phyloP scores from a whole-genome alignment of 2,113 vertebrate genomes.

The Lipophrys pholis region DNA sequence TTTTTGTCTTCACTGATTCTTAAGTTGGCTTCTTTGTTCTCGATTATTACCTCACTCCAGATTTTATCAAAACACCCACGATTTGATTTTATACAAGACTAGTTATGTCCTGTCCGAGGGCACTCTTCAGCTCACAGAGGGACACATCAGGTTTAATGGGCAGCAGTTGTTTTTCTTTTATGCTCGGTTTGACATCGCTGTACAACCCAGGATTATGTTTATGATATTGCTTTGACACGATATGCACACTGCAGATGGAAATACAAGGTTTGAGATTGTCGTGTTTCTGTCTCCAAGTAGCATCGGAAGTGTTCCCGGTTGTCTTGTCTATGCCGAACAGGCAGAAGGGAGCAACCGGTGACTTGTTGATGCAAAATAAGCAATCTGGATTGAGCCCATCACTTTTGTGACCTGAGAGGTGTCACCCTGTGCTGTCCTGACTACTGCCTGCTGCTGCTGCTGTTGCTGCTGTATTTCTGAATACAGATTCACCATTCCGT shows the following conservation, averaged over 20 bases:
- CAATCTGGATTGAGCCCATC: conserved; percentile 46
- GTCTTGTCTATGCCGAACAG: conserved; percentile 70
- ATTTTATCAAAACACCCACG: conserved; percentile 9
- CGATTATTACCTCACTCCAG: conserved; percentile 25
- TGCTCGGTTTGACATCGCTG: conserved; percentile 30
- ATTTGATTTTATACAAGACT: conserved; percentile 2
- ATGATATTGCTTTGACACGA: conserved; percentile 31
- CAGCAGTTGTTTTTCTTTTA: conserved; percentile 21
- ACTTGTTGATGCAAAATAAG: conserved; percentile 51
- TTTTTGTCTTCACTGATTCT: conserved; percentile 2
- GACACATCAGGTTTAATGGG: conserved; percentile 12
- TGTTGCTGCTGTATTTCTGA: conserved; percentile 51
- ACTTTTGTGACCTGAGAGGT: conserved; percentile 53
- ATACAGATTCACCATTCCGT: conserved; percentile 82
- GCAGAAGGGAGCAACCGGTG: conserved; percentile 42
- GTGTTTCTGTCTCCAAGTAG: conserved; percentile 48
- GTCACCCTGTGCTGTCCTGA: conserved; percentile 74
- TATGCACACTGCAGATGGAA: conserved; percentile 18
- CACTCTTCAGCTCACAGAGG: conserved; percentile 21
- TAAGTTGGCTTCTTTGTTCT: conserved; percentile 34
- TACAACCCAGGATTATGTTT: conserved; percentile 44
- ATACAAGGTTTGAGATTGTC: conserved; percentile 18
- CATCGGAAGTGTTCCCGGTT: conserved; percentile 54
- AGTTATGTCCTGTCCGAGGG: conserved; percentile 19
- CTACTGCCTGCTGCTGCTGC: conserved; percentile 75